phyloP scores from a whole-genome alignment of 2,113 vertebrate species.

The Carassius gibelio region DNA sequence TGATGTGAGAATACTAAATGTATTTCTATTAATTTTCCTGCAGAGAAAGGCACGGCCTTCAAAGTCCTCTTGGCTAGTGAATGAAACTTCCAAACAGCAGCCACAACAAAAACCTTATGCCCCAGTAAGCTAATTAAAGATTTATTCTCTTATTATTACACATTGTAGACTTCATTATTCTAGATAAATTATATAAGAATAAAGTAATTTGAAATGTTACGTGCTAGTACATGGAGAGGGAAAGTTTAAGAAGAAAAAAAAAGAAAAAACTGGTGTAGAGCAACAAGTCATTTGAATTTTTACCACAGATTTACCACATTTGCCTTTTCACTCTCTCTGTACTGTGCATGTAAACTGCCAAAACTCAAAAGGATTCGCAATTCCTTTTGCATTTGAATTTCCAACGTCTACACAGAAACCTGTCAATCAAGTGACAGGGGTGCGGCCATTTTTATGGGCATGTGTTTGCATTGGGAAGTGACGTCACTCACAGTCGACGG shows the following conservation, averaged over 20 bases:
- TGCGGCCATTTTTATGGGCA: too few relatives aligned
- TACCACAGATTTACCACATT: too few relatives aligned
- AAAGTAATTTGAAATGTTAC: neutral
- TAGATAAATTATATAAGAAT: constrained; percentile 39
- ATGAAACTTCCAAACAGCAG: constrained; percentile 25
- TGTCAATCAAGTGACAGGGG: too few relatives aligned
- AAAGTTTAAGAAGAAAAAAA: neutral
- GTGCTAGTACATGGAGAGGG: neutral
- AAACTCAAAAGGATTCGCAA: too few relatives aligned
- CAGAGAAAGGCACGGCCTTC: constrained; percentile 20
- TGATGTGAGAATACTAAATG: constrained; percentile 52
- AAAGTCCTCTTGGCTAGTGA: constrained; percentile 35
- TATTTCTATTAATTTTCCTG: constrained; percentile 40
- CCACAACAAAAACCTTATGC: constrained; percentile 25
- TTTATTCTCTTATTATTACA: constrained; percentile 46
- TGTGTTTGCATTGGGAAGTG: too few relatives aligned
- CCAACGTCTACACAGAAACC: too few relatives aligned
- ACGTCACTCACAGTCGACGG: too few relatives aligned
- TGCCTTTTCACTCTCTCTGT: too few relatives aligned
- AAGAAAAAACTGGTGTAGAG: too few relatives aligned
- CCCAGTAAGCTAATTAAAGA: constrained; percentile 37
- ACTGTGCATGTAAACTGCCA: too few relatives aligned
- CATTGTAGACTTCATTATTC: constrained; percentile 41
- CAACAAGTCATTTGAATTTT: too few relatives aligned
- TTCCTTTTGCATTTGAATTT: too few relatives aligned